Base-by-base conservation (phyloP, 2,888 invertebrate species). In the Ganaspis brasiliensis region DNA sequence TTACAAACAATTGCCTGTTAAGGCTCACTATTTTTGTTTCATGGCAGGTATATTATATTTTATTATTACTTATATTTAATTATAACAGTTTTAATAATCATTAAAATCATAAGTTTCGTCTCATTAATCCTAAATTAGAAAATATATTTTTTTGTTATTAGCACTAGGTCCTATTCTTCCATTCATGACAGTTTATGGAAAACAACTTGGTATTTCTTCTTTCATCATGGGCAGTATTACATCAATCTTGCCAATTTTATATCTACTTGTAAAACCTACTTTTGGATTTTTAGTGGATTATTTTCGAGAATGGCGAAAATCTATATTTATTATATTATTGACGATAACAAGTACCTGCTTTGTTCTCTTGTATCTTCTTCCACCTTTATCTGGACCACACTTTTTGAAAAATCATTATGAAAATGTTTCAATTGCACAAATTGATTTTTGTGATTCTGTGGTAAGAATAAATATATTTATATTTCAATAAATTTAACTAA, bases 11-110 rank as follows among this genome's bases (percentile, higher is more conserved):
- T 86, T 97, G 91, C 97, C 97, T 12, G 93, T 98, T 71, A 98
- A 98, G 93, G 95, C 95, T 0, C 97, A 97, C 89, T 98, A 95
- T 89, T 97, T 98, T 92, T 96, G 97, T 89, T 96, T 97, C 86
- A 96, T 97, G 94, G 96, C 96, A 83, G 96, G 97, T 97, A 92
- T 70, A 24, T 19, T 35, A 55, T 70, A 63, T 72, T 76, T 78
- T 79, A 55, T 81, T 80, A 80, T 80, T 74, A 76, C 78, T 75
- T 19, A 72, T 79, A 76, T 75, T 56, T n/a, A n/a, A 80, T 78
- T 79, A 76, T 79, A 31, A 31, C 6, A n/a, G n/a, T n/a, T n/a
- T n/a, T n/a, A n/a, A n/a, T n/a, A n/a, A n/a, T n/a, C n/a, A 31
- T 31, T 31, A 31, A 31, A 31, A 31, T 31, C 6, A 31, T 6